These are phyloP conservation scores for Ectobius pallidus DNA, from an alignment of 2,888 invertebrate species.

Conservation along the genomic window DNA sequence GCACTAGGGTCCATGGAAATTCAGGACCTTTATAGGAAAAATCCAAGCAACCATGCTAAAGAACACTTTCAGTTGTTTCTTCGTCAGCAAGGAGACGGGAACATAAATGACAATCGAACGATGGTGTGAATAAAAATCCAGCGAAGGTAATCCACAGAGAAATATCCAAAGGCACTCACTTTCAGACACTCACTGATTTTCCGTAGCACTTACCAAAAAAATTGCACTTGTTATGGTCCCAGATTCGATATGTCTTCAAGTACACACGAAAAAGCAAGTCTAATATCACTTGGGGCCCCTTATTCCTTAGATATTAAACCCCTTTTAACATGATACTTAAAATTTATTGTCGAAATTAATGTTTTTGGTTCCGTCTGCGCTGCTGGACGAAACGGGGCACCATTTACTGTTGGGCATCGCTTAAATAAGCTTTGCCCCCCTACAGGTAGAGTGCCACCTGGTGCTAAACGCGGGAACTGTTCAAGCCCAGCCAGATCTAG, in stretches of 20 bases:
- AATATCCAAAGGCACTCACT: background rate
- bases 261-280: slow-evolving; percentile 28
- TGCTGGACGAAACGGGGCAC: slow-evolving; percentile 64
- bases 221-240: slow-evolving; percentile 44
- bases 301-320: slow-evolving; percentile 49
- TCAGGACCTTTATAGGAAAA: no score
- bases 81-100: no score
- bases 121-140: no score
- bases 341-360: slow-evolving; percentile 46
- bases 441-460: slow-evolving; percentile 55
- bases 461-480: slow-evolving; percentile 49
- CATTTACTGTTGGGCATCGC: slow-evolving; percentile 55
- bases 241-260: slow-evolving; percentile 37
- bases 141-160: no score
- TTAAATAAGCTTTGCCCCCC: slow-evolving; percentile 66
- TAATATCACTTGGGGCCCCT: slow-evolving; percentile 45
- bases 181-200: background rate
- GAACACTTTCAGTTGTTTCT: no score
- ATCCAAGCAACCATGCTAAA: no score
- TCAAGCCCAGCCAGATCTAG: slow-evolving; percentile 46
- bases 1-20: no score
- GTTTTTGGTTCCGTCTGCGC: slow-evolving; percentile 56
- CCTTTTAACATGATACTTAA: slow-evolving; percentile 47
- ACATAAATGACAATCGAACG: no score
- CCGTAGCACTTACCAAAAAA: slow-evolving; percentile 37